Base-by-base conservation (phyloP, 2,797 vertebrate genomes). In the Onychomys leucogaster region DNA sequence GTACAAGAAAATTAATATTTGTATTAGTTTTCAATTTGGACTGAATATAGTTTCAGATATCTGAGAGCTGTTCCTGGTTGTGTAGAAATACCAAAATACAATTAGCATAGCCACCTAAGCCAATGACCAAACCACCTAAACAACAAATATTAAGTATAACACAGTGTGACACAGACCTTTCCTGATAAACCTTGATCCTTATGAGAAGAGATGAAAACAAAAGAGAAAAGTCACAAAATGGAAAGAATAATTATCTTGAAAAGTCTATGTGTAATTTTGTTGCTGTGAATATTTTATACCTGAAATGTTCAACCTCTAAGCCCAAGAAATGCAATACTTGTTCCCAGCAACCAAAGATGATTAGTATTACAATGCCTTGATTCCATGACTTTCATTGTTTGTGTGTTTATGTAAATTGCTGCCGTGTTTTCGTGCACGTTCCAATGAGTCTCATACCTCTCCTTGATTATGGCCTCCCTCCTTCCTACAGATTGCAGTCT, bases 401-500 rank as follows among this genome's bases (percentile, higher is more conserved):
- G 17, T 41, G n/a, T 52, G 34, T 63, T 86, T 76, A 52, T 49
- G 37, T 23, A 73, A 59, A 84, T 89, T 77, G 21, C 2, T 1
- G 25, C 71, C 5, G 25, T 3, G 5, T 76, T 37, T 67, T 77
- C 11, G 10, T 7, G 1, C 32, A 10, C 2, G 0, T 2, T 3
- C 23, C 57, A 67, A 49, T 2, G 41, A 80, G 13, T 63, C 23
- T 2, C 37, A 16, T 61, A 10, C 78, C 1, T 85, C 59, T 82
- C 7, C 65, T 49, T 13, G 46, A 90, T 55, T 32, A 55, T 1
- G 61, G 41, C 27, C 49, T 87, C 41, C 9, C 55, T 93, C 63
- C 34, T 21, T 93, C 32, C 78, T 82, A 80, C n/a, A 59, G 69
- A 91, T 23, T 23, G 32, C 78, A 85, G 67, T 52, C 37, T 90